A percentile compares a stretch with the other conserved stretches of the same genome.
These are phyloP conservation scores for Stratiomys singularior DNA, from an alignment of 2,888 invertebrate genomes.

Conservation along the genomic window DNA sequence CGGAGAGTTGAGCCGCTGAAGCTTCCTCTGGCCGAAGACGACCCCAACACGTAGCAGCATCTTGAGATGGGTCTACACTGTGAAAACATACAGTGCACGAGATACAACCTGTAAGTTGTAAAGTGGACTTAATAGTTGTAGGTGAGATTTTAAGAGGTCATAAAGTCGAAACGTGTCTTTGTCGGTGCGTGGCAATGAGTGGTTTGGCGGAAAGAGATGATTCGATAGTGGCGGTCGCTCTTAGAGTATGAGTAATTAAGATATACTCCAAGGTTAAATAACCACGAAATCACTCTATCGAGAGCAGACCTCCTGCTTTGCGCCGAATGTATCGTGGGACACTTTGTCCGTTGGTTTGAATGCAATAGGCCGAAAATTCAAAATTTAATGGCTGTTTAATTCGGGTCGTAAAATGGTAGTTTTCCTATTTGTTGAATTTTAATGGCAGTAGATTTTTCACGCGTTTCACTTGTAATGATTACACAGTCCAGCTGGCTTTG, in stretches of 20 bases:
- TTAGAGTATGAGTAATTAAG: slow-evolving; percentile 28
- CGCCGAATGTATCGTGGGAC: not conserved
- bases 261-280: slow-evolving; percentile 16
- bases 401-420: slow-evolving; percentile 30
- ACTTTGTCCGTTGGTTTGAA: not conserved
- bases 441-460: not conserved
- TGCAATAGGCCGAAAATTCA: not conserved
- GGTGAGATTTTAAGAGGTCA: slow-evolving; percentile 43
- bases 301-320: slow-evolving; percentile 38
- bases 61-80: not conserved
- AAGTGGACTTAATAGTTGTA: slow-evolving; percentile 38
- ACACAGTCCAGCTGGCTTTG: not conserved
- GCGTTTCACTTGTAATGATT: not conserved
- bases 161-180: slow-evolving; percentile 19
- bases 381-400: slow-evolving; percentile 37
- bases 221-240: not conserved
- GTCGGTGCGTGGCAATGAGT: too few relatives aligned
- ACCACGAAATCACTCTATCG: slow-evolving; percentile 40
- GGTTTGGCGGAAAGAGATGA: not conserved
- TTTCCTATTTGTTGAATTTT: slow-evolving; percentile 10
- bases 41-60: not conserved
- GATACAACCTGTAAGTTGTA: not conserved
- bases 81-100: not conserved
- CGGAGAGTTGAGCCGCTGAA: not conserved
- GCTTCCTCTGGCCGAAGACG: not conserved